These are phyloP conservation scores for Trichomycterus rosablanca DNA, from an alignment of 2,113 vertebrate species.

Conservation along the genomic window DNA sequence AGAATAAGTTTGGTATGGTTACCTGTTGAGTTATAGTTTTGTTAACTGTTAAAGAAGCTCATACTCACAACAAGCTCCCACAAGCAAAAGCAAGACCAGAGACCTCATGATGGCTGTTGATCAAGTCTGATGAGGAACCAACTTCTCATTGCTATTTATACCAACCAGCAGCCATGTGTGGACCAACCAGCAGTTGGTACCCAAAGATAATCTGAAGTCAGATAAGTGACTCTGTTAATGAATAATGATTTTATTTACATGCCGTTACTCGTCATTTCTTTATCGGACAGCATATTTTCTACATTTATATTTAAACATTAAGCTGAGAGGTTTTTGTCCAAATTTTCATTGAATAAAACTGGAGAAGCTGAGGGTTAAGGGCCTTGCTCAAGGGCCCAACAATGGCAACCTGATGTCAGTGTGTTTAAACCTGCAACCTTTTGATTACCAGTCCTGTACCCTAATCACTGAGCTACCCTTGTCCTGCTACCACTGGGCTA, in stretches of 20 bases:
- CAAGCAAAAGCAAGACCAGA: slow-evolving; percentile 65
- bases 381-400: no score
- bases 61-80: slow-evolving; percentile 64
- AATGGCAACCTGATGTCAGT: no score
- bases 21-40: not conserved
- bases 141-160: slow-evolving; percentile 15
- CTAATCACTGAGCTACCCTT: no score
- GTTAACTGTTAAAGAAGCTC: not conserved
- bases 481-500: no score
- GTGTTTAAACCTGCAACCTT: no score
- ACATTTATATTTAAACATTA: no score
- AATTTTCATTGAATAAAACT: no score
- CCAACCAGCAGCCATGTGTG: not conserved
- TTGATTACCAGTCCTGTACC: no score
- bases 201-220: not conserved
- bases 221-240: slow-evolving; percentile 34
- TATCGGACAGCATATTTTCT: no score
- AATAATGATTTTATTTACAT: slow-evolving; percentile 6
- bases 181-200: not conserved
- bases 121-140: slow-evolving; percentile 3
- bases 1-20: not conserved
- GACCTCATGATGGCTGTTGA: slow-evolving; percentile 60
- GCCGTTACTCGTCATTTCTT: no score
- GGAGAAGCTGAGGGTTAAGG: no score
- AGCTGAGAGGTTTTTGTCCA: no score